Percentiles rank a stretch among this genome's conserved stretches.
These are phyloP conservation scores for Scaptomyza hsui DNA, from an alignment of 1,140 invertebrate genomes.

Conservation along the genomic window DNA sequence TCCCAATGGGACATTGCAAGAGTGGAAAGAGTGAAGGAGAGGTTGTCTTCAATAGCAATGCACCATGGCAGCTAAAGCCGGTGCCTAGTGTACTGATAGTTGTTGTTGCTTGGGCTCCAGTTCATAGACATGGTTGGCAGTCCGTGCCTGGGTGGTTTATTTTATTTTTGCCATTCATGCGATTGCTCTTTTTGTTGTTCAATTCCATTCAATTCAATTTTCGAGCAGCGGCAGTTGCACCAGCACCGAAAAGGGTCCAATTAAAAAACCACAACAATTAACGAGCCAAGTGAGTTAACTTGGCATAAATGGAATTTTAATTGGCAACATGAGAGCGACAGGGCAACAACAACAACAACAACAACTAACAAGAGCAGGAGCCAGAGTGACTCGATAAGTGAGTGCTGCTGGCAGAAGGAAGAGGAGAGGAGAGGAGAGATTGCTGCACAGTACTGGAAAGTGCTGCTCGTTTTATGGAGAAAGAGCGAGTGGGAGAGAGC, in stretches of 20 bases:
- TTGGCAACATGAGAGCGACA: slow-evolving; percentile 78
- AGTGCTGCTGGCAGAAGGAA: slow-evolving; percentile 24
- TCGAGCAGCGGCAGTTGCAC: slow-evolving; percentile 9
- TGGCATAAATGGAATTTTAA: slow-evolving; percentile 84
- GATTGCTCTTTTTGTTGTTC: slow-evolving; percentile 66
- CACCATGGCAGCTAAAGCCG: slow-evolving; percentile 13
- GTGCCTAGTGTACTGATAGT: neutral
- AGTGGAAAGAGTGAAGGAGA: neutral
- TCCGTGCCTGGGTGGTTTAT: slow-evolving; percentile 4
- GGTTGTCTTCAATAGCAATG: slow-evolving; percentile 7
- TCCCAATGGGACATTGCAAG: slow-evolving; percentile 45
- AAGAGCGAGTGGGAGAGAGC: slow-evolving; percentile 14
- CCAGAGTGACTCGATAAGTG: slow-evolving; percentile 75
- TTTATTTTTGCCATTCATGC: slow-evolving; percentile 58
- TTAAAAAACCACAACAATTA: slow-evolving; percentile 84
- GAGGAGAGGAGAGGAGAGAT: neutral
- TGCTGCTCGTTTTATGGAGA: slow-evolving; percentile 16
- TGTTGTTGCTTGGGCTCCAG: neutral
- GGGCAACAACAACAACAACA: slow-evolving; percentile 20
- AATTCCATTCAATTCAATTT: slow-evolving; percentile 76
- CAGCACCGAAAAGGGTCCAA: slow-evolving; percentile 78
- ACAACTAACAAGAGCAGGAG: slow-evolving; percentile 36
- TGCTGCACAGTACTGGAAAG: neutral
- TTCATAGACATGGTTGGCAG: neutral
- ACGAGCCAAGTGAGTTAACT: slow-evolving; percentile 83